Percentiles rank a stretch among this genome's conserved stretches.
These are phyloP conservation scores for Salmo trutta DNA, from an alignment of 2,797 vertebrate genomes.

Conservation along the genomic window DNA sequence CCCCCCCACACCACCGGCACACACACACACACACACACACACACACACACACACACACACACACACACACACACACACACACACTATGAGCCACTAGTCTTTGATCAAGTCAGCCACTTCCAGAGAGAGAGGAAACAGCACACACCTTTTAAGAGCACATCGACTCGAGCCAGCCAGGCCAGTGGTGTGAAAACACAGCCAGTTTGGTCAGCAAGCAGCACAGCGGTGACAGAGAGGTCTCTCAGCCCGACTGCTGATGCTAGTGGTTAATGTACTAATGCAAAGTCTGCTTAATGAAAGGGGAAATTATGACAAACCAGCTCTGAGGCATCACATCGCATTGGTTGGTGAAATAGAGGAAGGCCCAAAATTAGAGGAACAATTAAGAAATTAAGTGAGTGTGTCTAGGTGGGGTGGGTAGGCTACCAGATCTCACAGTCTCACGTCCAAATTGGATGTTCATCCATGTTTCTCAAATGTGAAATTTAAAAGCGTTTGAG, in stretches of 20 bases:
- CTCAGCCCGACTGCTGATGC: conserved; percentile 27
- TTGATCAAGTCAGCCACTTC: background rate
- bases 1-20: background rate
- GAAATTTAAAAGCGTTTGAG: no score
- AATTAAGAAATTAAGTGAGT: no score
- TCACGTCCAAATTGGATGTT: no score
- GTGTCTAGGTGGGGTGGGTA: background rate
- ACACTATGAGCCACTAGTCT: background rate
- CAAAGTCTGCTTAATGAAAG: conserved; percentile 38
- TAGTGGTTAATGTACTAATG: conserved; percentile 29
- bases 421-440: no score
- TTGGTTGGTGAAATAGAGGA: conserved; percentile 37
- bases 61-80: background rate
- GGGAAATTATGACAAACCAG: conserved; percentile 46
- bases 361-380: background rate
- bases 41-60: background rate
- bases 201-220: conserved; percentile 12
- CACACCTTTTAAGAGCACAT: conserved; percentile 28
- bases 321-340: conserved; percentile 36
- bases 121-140: background rate
- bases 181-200: conserved; percentile 41
- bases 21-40: background rate
- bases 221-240: conserved; percentile 25
- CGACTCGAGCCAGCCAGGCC: background rate
- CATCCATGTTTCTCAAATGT: no score